phyloP scores from a whole-genome alignment of 2,113 vertebrate genomes.

The Pampusana beccarii region DNA sequence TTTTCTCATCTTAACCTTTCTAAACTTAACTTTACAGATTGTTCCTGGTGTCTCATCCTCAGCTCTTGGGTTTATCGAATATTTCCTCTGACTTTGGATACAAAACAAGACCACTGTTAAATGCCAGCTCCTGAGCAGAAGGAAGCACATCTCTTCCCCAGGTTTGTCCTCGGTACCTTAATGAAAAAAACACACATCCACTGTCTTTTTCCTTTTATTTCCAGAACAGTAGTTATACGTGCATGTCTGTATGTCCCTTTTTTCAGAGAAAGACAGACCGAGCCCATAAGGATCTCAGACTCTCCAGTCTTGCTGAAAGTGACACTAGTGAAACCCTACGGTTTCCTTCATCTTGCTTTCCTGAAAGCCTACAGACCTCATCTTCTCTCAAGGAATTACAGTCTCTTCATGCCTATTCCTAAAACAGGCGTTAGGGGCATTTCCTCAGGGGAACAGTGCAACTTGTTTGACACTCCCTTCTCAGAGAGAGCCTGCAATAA shows the following conservation, averaged over 20 bases:
- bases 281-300: neutral
- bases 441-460: neutral
- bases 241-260: neutral
- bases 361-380: neutral
- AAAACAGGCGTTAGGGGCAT: neutral
- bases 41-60: neutral
- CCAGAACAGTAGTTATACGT: neutral
- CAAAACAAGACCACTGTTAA: neutral
- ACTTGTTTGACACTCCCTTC: slow-evolving; percentile 20
- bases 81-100: neutral
- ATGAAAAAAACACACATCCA: neutral
- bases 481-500: slow-evolving; percentile 60
- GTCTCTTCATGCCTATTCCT: neutral
- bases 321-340: neutral
- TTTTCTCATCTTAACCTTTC: neutral
- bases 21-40: neutral
- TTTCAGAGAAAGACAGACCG: neutral
- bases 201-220: neutral
- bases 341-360: neutral
- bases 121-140: neutral
- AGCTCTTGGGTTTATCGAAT: neutral
- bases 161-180: neutral
- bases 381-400: neutral
- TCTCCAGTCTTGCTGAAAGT: neutral
- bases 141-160: neutral